Conservation (phyloP, 2,797 vertebrate species). For the Catostomus latipinnis region DNA sequence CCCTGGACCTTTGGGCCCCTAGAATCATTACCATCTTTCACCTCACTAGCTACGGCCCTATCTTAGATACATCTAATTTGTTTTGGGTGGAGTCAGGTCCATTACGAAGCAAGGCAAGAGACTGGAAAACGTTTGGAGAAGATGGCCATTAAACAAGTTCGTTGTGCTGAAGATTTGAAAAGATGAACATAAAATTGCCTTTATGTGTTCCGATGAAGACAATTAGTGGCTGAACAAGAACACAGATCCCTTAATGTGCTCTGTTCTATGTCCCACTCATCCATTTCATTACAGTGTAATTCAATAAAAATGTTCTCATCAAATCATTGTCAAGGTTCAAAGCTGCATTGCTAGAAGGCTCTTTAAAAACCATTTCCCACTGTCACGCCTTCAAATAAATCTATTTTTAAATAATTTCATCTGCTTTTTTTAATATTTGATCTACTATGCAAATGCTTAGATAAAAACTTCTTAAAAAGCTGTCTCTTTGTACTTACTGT, state of each 20-base stretch:
- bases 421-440: not conserved
- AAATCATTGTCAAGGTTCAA: conserved; percentile 18
- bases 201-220: conserved; percentile 13
- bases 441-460: too few species aligned
- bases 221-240: not conserved
- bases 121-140: not conserved
- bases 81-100: not conserved
- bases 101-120: not conserved
- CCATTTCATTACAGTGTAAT: not conserved
- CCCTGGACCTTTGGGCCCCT: too few species aligned
- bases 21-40: too few species aligned
- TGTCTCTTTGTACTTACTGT: conserved; percentile 72
- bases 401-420: not conserved
- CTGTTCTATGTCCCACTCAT: conserved; percentile 8
- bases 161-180: not conserved
- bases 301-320: conserved; percentile 10
- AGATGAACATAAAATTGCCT: conserved; percentile 4
- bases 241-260: conserved; percentile 3
- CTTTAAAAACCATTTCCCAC: not conserved
- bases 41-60: too few species aligned
- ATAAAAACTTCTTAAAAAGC: not conserved
- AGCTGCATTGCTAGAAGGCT: not conserved
- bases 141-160: conserved; percentile 9
- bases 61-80: not conserved
- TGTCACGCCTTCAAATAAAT: too few species aligned